These are phyloP conservation scores for Stegodyphus dumicola DNA, from an alignment of 1,140 invertebrate species.

Conservation along the genomic window DNA sequence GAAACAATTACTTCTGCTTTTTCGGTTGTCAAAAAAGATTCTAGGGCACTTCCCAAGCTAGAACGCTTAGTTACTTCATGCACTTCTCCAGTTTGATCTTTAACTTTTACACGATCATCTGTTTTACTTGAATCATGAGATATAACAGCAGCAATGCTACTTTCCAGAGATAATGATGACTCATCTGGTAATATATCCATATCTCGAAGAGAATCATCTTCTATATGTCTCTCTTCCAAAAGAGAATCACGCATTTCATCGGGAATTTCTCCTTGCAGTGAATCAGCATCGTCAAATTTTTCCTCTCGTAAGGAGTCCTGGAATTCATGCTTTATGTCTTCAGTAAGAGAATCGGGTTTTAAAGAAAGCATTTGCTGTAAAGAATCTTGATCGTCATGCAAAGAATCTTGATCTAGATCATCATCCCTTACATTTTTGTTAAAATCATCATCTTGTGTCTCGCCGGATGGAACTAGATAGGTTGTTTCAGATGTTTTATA, in stretches of 20 bases:
- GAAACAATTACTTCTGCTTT: constrained; percentile 25
- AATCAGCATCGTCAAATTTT: constrained; percentile 50
- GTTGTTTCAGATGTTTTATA: background rate
- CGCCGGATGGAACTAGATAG: background rate
- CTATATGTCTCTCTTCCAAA: constrained; percentile 53
- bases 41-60: background rate
- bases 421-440: constrained; percentile 13
- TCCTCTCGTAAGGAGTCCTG: constrained; percentile 50
- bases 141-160: constrained; percentile 35
- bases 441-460: background rate
- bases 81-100: background rate
- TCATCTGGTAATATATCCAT: constrained; percentile 55
- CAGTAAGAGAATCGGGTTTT: constrained; percentile 57
- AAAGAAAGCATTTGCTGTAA: constrained; percentile 44
- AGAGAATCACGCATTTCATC: constrained; percentile 47
- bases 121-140: constrained; percentile 34
- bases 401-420: constrained; percentile 58
- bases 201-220: constrained; percentile 63
- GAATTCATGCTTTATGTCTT: constrained; percentile 38
- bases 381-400: constrained; percentile 55
- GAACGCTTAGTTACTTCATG: background rate
- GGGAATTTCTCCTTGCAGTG: constrained; percentile 36
- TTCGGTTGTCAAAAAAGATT: background rate
- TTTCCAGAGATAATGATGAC: constrained; percentile 49
- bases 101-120: constrained; percentile 11